phyloP scores from a whole-genome alignment of 1,140 invertebrate species.

The Drosophila nebulosa region DNA sequence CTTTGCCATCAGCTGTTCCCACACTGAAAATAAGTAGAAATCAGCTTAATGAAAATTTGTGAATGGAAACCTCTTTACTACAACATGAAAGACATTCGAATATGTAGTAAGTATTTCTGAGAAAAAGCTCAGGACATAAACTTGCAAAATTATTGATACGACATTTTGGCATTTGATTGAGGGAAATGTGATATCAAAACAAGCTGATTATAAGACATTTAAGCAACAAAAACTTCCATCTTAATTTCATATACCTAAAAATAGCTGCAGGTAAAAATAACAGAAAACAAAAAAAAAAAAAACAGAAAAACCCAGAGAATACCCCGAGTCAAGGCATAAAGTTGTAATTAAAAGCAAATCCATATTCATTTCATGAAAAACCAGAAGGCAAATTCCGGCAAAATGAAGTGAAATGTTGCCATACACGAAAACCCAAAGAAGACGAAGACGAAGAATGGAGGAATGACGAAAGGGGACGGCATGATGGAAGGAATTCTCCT shows the following conservation, averaged over 20 bases:
- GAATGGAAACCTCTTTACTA: too few relatives aligned
- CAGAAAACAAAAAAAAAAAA: constrained; percentile 26
- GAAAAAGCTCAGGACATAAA: background rate
- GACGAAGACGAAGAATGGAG: background rate
- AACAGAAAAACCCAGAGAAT: background rate
- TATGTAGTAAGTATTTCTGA: too few relatives aligned
- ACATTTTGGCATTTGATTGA: background rate
- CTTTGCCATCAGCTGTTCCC: too few relatives aligned
- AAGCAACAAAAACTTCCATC: background rate
- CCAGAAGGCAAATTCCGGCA: background rate
- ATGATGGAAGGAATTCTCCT: background rate
- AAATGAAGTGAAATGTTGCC: constrained; percentile 27
- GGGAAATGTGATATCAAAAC: constrained; percentile 36
- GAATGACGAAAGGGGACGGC: too few relatives aligned
- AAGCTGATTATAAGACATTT: constrained; percentile 28
- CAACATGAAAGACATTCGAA: too few relatives aligned
- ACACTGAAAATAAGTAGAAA: too few relatives aligned
- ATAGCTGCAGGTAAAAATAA: constrained; percentile 43
- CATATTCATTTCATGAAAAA: constrained; percentile 67
- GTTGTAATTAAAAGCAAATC: constrained; percentile 76
- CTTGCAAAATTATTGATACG: constrained; percentile 12
- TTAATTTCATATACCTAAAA: constrained; percentile 23
- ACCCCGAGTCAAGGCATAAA: constrained; percentile 2
- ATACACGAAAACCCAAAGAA: constrained; percentile 32
- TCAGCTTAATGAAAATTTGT: too few relatives aligned